Evolutionary conservation across 2,888 invertebrate genomes (phyloP), one percentile per base, ranked within the genome.

Genomic region (Aradus depressus): DNA sequence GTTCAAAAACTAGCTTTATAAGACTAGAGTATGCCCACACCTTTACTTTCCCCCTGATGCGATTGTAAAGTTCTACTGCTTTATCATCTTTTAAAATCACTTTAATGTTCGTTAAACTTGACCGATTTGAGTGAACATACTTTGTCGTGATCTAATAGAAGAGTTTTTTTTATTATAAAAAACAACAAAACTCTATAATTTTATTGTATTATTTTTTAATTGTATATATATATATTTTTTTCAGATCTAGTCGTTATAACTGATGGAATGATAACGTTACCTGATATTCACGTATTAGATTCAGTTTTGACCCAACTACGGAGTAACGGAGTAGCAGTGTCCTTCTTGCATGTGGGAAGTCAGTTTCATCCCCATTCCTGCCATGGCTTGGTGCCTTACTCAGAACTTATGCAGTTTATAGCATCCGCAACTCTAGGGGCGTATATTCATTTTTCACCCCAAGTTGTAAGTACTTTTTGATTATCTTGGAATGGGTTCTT

Each of bases 401-500:
- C 76, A 41, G 84, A 86, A 64, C 70, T 87, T 49, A 73, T 87
- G 68, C 73, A 79, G 63, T 86, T 85, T 66, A 73, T 87, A 59
- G 75, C 86, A 32, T 74, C 75, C 52, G 82, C 85, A 18, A 86
- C 86, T 4, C 75, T 80, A 63, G 87, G 87, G 51, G 75, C 76
- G 51, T 81, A 78, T 65, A 71, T 83, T 64, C 72, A 76, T 45
- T 70, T 68, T 44, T 71, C 74, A 60, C 75, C 77, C 38, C 65
- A 72, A 59, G 58, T 65, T 56, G 72, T 73, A 68, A 64, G 67
- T 68, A 12, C 22, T 41, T 41, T 10, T 21, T 6, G 8, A 6
- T 14, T 6, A 41, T 19, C 22, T 12, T 37, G 8, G 8, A 8
- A 37, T 37, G 8, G 6, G n/a, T n/a, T n/a, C n/a, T n/a, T n/a